A percentile compares a stretch with the other conserved stretches of the same genome.
These are phyloP conservation scores for Calidris pugnax DNA, from an alignment of 2,113 vertebrate genomes.

Conservation along the genomic window DNA sequence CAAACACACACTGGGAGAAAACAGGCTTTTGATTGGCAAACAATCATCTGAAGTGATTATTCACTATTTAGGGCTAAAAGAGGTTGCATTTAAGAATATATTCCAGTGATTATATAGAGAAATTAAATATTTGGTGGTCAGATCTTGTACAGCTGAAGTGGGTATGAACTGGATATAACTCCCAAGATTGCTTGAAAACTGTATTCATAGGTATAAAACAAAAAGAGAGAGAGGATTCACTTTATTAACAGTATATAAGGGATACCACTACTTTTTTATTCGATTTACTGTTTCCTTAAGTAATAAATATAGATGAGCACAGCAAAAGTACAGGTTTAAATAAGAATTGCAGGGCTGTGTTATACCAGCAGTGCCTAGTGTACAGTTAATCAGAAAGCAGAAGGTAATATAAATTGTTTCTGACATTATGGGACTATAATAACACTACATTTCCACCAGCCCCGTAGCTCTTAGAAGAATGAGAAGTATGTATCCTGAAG, in stretches of 20 bases:
- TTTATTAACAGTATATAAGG: background rate
- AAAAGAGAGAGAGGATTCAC: background rate
- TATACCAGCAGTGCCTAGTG: slow-evolving; percentile 15
- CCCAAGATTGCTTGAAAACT: background rate
- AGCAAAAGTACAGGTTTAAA: slow-evolving; percentile 40
- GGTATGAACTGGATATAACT: background rate
- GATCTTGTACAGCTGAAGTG: background rate
- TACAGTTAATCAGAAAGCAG: slow-evolving; percentile 46
- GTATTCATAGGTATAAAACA: background rate
- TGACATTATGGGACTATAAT: slow-evolving; percentile 36
- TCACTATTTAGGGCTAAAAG: background rate
- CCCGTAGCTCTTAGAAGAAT: background rate
- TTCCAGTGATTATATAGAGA: background rate
- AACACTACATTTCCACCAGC: slow-evolving; percentile 15
- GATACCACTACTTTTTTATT: background rate
- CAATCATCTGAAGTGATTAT: background rate
- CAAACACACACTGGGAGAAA: background rate
- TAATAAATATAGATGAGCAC: slow-evolving; percentile 46
- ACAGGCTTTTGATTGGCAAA: background rate
- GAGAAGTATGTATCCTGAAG: background rate
- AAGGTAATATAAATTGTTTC: slow-evolving; percentile 51
- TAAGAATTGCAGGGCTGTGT: slow-evolving; percentile 29
- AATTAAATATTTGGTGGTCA: background rate
- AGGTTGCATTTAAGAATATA: background rate
- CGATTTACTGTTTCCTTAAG: slow-evolving; percentile 40